Evolutionary conservation across 1,140 invertebrate genomes (phyloP).

Genomic region (Ruditapes philippinarum): DNA sequence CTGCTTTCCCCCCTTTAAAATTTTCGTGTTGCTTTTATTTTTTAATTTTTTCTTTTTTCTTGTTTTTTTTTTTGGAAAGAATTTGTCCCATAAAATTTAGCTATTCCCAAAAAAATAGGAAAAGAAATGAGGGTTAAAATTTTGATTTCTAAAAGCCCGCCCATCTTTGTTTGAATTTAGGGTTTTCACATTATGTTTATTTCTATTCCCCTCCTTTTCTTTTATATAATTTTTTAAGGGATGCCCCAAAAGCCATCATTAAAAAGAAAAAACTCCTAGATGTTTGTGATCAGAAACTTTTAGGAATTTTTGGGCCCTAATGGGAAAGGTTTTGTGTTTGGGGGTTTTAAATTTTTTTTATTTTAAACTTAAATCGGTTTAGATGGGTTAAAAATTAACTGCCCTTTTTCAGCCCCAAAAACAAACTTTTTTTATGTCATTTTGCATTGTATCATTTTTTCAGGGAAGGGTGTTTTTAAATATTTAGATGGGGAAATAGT

Average conservation of each 20-base stretch:
- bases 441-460: too few relatives aligned
- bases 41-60: slow-evolving; percentile 52
- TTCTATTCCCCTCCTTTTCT: slow-evolving; percentile 33
- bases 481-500: background rate
- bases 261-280: slow-evolving; percentile 11
- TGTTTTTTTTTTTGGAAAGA: background rate
- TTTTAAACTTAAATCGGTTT: slow-evolving; percentile 5
- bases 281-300: slow-evolving; percentile 37
- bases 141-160: slow-evolving; percentile 19
- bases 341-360: background rate
- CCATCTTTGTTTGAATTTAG: slow-evolving; percentile 25
- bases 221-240: slow-evolving; percentile 32
- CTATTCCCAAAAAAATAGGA: slow-evolving; percentile 59
- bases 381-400: slow-evolving; percentile 36
- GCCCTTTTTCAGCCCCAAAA: background rate
- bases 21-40: slow-evolving; percentile 18
- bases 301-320: background rate
- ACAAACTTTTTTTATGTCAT: background rate
- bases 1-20: slow-evolving; percentile 42
- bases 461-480: background rate
- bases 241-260: background rate
- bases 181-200: slow-evolving; percentile 32
- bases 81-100: slow-evolving; percentile 46
- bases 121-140: slow-evolving; percentile 48
- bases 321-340: background rate